Percentiles rank a stretch among this genome's conserved stretches.
phyloP scores from a whole-genome alignment of 2,113 vertebrate species.

The Pelmatolapia mariae region DNA sequence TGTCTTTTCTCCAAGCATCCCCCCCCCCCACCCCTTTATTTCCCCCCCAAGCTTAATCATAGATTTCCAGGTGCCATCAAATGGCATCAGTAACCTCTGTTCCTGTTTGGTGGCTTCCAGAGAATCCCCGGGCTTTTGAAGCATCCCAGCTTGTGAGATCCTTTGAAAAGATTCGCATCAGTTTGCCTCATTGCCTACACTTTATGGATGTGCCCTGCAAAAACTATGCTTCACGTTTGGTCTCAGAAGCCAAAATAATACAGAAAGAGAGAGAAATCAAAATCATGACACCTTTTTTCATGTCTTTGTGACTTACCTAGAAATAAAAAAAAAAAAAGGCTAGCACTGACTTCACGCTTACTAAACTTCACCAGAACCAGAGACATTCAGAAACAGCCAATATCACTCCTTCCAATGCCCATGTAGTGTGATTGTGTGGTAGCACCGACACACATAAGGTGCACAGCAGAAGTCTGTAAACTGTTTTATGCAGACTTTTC shows the following conservation, averaged over 20 bases:
- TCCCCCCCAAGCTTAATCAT: accelerated
- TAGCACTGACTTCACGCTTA: background rate
- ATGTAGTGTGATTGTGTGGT: background rate
- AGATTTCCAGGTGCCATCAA: background rate
- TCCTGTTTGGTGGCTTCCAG: background rate
- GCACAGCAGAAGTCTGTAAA: background rate
- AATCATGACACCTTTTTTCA: background rate
- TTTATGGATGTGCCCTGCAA: background rate
- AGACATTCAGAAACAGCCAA: background rate
- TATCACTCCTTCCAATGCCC: background rate
- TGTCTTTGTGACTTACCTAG: background rate
- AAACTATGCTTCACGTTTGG: background rate
- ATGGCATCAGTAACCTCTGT: background rate
- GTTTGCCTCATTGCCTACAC: background rate
- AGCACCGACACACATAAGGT: background rate
- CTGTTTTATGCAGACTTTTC: background rate
- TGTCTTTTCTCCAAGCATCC: background rate
- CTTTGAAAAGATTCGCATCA: background rate
- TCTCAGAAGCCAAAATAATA: background rate
- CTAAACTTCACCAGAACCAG: background rate
- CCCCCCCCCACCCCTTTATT: accelerated
- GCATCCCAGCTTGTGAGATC: background rate
- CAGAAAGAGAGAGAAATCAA: background rate
- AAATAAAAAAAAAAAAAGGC: background rate
- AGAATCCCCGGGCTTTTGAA: background rate